Base-by-base conservation (phyloP, 35 echinoderm and acorn worm species). In the Patiria miniata region DNA sequence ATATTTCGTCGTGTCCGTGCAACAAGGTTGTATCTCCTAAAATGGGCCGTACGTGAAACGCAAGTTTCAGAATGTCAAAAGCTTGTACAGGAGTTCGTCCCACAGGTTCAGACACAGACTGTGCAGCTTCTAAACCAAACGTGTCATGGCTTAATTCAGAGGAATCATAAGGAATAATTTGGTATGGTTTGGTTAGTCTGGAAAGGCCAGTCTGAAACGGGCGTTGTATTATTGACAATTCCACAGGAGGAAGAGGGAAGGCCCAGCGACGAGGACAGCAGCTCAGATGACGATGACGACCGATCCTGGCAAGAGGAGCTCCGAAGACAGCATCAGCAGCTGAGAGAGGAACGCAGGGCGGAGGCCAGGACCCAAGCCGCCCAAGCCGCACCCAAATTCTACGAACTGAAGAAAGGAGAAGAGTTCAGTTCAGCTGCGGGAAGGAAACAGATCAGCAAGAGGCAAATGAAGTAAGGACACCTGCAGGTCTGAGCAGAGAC, bases 281-380 rank as follows among this genome's bases (percentile, higher is more conserved):
- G 84, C 38, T 90, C 87, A 65, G 89, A 86, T 18, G 91, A 93
- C 52, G 94, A 97, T 15, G 95, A 97, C 51, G 95, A 97, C 77
- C 83, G 77, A 28, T 77, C 80, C 9, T 97, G 95, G 95, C 79
- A 81, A 33, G 52, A 90, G 84, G 95, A 97, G 77, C 86, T 97
- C 32, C 40, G 95, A 30, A 77, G 79, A 85, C 78, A 93, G 68
- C 91, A 92, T 39, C 87, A 87, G 68, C 40, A 34, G 47, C 77
- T 96, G 3, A 87, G 89, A 40, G 79, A 92, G 23, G 90, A 96
- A 61, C 80, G 80, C 73, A 82, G 82, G 73, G 53, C 84, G 8
- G 39, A 60, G 53, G 61, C 37, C 7, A 44, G 44, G 12, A 8
- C 5, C 1, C 52, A 73, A 88, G 52, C 65, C 47, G 80, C 55